Evolutionary conservation across 2,888 invertebrate species (phyloP).

Genomic region (Micoletzkya japonica): DNA sequence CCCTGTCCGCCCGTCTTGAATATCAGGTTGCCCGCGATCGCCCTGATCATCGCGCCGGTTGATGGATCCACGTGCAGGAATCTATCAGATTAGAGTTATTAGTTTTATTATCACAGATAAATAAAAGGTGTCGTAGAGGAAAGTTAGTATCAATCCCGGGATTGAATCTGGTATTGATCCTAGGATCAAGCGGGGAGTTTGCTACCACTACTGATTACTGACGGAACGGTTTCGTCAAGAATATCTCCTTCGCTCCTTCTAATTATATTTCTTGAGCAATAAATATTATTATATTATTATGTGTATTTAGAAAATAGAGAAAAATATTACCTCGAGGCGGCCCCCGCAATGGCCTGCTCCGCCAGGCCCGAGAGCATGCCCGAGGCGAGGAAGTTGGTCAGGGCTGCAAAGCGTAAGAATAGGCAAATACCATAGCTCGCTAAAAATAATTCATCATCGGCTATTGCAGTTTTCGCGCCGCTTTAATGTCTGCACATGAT

Average conservation of each 20-base stretch:
- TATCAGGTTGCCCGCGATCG: slow-evolving; percentile 60
- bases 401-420: not conserved
- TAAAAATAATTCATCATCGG: not conserved
- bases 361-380: slow-evolving; percentile 1
- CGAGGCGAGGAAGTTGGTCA: slow-evolving; percentile 22
- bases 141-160: too few relatives aligned
- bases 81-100: slow-evolving; percentile 5
- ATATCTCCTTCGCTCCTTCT: too few relatives aligned
- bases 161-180: not conserved
- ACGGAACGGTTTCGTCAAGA: too few relatives aligned
- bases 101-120: too few relatives aligned
- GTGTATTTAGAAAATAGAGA: not conserved
- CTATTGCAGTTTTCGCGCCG: not conserved
- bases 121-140: too few relatives aligned
- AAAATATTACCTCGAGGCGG: slow-evolving; percentile 5
- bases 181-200: not conserved
- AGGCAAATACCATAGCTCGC: not conserved
- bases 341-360: slow-evolving; percentile 20
- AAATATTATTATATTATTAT: not conserved
- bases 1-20: slow-evolving; percentile 58
- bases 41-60: slow-evolving; percentile 55
- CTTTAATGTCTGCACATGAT: not conserved
- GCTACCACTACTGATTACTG: not conserved
- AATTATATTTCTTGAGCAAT: not conserved
- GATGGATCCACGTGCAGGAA: slow-evolving; percentile 32